Conservation (phyloP, 2,113 vertebrate species). For the Alces alces region DNA sequence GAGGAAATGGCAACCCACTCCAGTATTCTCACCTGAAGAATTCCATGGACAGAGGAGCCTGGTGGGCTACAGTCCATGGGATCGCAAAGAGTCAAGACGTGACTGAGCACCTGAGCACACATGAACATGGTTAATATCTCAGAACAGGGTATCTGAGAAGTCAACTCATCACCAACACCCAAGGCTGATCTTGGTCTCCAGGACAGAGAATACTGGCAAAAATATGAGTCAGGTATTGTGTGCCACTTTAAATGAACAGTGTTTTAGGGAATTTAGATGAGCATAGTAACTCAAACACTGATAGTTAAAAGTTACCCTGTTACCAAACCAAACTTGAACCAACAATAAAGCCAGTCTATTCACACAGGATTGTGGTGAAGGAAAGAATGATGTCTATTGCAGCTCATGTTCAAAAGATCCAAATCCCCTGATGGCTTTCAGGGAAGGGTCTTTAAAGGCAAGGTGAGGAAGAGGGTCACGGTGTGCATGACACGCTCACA, state of each 20-base stretch:
- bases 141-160: not conserved
- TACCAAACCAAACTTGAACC: not conserved
- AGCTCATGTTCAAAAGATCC: not conserved
- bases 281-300: not conserved
- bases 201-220: not conserved
- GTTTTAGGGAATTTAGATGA: no score
- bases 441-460: not conserved
- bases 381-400: not conserved
- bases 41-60: not conserved
- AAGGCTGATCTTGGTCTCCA: not conserved
- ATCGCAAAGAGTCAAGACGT: not conserved
- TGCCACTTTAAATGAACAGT: not conserved
- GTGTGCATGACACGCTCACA: accelerated
- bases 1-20: not conserved
- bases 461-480: not conserved
- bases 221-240: not conserved
- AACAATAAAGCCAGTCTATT: not conserved
- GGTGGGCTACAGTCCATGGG: not conserved
- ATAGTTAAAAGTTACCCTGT: not conserved
- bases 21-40: not conserved
- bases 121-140: not conserved
- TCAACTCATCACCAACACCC: not conserved
- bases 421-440: not conserved
- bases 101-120: not conserved
- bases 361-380: not conserved